phyloP scores from a whole-genome alignment of 2,888 invertebrate genomes.

The Hydroisotoma schaefferi region DNA sequence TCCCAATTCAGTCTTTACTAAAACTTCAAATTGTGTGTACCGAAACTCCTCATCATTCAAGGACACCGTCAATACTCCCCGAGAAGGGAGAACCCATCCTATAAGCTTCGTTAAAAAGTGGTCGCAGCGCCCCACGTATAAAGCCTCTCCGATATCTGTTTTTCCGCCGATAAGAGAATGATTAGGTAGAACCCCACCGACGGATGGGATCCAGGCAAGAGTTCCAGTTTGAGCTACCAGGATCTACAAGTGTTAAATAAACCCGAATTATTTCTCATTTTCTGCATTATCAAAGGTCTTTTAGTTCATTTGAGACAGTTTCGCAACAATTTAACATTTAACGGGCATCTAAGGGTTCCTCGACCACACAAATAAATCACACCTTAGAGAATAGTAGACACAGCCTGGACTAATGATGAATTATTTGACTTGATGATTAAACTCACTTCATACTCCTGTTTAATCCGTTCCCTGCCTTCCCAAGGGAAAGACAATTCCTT shows the following conservation, averaged over 20 bases:
- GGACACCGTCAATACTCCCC: not conserved
- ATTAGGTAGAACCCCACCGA: not conserved
- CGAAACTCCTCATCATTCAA: not conserved
- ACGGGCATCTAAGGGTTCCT: too few relatives aligned
- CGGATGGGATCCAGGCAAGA: not conserved
- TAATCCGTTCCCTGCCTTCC: conserved; percentile 1
- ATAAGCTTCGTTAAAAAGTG: too few relatives aligned
- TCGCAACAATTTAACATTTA: too few relatives aligned
- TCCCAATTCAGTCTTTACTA: conserved; percentile 10
- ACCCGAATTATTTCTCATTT: too few relatives aligned
- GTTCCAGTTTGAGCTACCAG: not conserved
- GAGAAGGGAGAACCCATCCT: not conserved
- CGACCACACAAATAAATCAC: conserved; percentile 3
- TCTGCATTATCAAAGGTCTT: too few relatives aligned
- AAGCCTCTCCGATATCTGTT: conserved; percentile 5
- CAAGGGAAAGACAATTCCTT: not conserved
- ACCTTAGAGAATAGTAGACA: not conserved
- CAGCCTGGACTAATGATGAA: conserved; percentile 28
- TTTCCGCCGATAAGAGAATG: not conserved
- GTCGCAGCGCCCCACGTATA: conserved; percentile 6
- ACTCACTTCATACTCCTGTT: conserved; percentile 11
- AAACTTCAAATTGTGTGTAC: conserved; percentile 3
- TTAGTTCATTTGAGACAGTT: too few relatives aligned
- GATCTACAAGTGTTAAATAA: not conserved
- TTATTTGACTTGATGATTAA: conserved; percentile 33